phyloP scores from a whole-genome alignment of 1,140 invertebrate genomes.

The Drosophila aff. region DNA sequence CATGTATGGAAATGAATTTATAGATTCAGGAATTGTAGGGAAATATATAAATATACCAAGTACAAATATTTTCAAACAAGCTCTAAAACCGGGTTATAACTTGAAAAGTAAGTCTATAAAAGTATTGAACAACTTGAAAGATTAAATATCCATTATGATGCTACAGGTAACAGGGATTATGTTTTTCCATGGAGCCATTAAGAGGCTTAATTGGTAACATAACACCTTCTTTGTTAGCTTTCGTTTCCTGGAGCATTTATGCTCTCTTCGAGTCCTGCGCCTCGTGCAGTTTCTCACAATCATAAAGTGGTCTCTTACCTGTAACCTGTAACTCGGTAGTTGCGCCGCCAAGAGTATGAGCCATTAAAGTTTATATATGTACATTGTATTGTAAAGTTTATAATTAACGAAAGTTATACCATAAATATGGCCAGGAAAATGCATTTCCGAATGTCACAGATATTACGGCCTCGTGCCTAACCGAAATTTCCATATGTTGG shows the following conservation, averaged over 20 bases:
- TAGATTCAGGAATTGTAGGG: not conserved
- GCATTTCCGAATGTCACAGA: constrained; percentile 51
- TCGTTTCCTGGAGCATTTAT: not conserved
- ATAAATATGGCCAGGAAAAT: constrained; percentile 48
- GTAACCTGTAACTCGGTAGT: constrained; percentile 7
- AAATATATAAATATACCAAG: not conserved
- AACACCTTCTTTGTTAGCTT: not conserved
- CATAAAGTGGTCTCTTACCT: constrained; percentile 3
- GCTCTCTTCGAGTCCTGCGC: not conserved
- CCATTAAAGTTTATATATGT: constrained; percentile 10
- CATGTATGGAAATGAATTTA: not conserved
- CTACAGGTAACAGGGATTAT: not conserved
- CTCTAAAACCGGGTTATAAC: too few species aligned
- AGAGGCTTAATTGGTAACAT: not conserved
- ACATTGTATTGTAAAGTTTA: constrained; percentile 8
- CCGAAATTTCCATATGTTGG: constrained; percentile 33
- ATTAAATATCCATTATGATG: not conserved
- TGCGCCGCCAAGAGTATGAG: not conserved
- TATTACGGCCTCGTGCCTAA: not conserved
- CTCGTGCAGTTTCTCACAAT: constrained; percentile 17
- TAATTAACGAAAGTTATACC: constrained; percentile 47
- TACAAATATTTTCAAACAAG: too few species aligned
- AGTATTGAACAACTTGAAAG: not conserved
- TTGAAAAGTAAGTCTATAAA: not conserved
- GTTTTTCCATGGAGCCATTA: not conserved